phyloP scores from a whole-genome alignment of 2,113 vertebrate species.

The Platysteira castanea region DNA sequence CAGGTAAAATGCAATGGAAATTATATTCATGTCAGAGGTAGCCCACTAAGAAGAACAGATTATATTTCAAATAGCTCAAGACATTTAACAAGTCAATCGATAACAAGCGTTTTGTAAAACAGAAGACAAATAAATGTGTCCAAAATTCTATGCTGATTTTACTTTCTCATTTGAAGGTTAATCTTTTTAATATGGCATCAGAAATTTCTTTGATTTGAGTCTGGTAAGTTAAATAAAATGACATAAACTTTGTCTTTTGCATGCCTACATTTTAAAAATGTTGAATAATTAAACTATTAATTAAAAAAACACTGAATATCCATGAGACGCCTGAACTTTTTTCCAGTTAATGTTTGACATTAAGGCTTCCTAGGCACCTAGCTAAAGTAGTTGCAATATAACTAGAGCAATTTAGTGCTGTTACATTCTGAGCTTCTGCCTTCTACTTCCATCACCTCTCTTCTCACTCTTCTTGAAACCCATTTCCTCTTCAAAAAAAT shows the following conservation, averaged over 20 bases:
- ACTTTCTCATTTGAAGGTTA: neutral
- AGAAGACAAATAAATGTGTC: neutral
- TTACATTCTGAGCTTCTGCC: neutral
- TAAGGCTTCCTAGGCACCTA: neutral
- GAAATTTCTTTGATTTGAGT: neutral
- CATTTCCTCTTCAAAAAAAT: neutral
- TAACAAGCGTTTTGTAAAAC: neutral
- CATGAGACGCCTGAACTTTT: neutral
- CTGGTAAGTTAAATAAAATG: neutral
- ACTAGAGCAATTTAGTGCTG: neutral
- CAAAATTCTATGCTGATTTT: neutral
- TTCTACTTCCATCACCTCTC: neutral
- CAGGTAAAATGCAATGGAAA: neutral
- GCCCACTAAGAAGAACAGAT: neutral
- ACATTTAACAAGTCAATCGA: neutral
- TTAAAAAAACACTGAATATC: neutral
- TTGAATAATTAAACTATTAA: neutral
- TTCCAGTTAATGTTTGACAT: neutral
- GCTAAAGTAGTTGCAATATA: neutral
- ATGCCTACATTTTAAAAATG: neutral
- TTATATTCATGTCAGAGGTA: neutral
- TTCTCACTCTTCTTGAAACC: neutral
- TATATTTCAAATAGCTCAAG: neutral
- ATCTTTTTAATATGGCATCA: neutral
- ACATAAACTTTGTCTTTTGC: neutral